A percentile compares a stretch with the other conserved stretches of the same genome.
Conservation (phyloP, 2,888 invertebrate genomes). For the Stenolophus ochropezus region DNA sequence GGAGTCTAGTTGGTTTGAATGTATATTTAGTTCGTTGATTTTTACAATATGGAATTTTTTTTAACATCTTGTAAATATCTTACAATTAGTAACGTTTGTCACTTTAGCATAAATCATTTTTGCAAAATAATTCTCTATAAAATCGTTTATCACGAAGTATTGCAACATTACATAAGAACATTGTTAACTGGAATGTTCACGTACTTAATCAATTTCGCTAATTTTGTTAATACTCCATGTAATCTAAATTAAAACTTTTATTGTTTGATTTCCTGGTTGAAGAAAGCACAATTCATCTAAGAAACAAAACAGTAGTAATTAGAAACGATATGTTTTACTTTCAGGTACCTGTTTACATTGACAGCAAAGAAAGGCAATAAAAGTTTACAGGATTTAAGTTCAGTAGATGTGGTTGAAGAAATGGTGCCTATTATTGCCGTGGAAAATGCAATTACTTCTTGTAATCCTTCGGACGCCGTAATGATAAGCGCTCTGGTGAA, state of each 20-base stretch:
- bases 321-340: neutral
- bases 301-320: neutral
- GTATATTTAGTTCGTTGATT: too few species aligned
- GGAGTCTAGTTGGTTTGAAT: too few species aligned
- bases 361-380: slow-evolving; percentile 33
- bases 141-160: too few species aligned
- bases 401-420: slow-evolving; percentile 39
- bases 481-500: slow-evolving; percentile 33
- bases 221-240: neutral
- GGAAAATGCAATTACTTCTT: slow-evolving; percentile 49
- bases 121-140: too few species aligned
- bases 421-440: slow-evolving; percentile 39
- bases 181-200: neutral
- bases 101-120: too few species aligned
- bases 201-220: neutral
- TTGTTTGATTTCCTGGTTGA: neutral
- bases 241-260: neutral
- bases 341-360: slow-evolving; percentile 30
- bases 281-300: neutral
- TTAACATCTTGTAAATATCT: too few species aligned
- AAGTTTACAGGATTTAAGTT: neutral
- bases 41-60: too few species aligned
- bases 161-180: neutral
- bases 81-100: too few species aligned
- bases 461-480: slow-evolving; percentile 39